A percentile compares a stretch with the other conserved stretches of the same genome.
phyloP scores from a whole-genome alignment of 2,888 invertebrate species.

The Tineola bisselliella region DNA sequence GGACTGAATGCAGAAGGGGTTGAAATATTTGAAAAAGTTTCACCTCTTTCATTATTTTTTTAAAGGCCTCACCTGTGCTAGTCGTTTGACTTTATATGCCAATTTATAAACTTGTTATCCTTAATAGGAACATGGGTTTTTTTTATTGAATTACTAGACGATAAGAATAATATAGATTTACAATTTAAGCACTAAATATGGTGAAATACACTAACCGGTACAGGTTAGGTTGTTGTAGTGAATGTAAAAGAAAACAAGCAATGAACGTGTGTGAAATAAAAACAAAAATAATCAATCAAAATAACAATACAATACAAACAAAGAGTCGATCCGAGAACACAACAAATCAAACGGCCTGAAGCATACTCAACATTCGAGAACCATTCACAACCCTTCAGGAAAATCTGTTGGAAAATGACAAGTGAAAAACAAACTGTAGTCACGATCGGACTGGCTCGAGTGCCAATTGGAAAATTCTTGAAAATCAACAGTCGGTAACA shows the following conservation, averaged over 20 bases:
- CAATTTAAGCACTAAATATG: too few species aligned
- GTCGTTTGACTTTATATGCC: slow-evolving; percentile 10
- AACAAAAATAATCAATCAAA: neutral
- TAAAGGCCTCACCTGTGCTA: slow-evolving; percentile 13
- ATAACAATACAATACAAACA: neutral
- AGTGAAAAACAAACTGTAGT: slow-evolving; percentile 44
- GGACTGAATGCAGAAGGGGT: slow-evolving; percentile 24
- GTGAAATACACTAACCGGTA: too few species aligned
- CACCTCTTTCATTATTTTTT: slow-evolving; percentile 42
- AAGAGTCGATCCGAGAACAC: neutral
- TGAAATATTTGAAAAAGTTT: slow-evolving; percentile 56
- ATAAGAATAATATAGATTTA: too few species aligned
- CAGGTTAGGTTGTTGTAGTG: too few species aligned
- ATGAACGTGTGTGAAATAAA: neutral
- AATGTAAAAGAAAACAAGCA: too few species aligned
- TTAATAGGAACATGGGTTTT: neutral
- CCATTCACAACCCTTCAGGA: slow-evolving; percentile 17
- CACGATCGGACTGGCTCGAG: slow-evolving; percentile 23
- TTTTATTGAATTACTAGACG: too few species aligned
- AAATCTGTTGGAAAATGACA: slow-evolving; percentile 45
- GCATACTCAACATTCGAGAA: neutral
- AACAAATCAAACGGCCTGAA: slow-evolving; percentile 13
- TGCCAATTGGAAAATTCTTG: slow-evolving; percentile 54
- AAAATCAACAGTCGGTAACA: slow-evolving; percentile 54
- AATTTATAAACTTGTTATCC: neutral